phyloP scores from a whole-genome alignment of 2,797 vertebrate genomes.

The Crocidura indochinensis region DNA sequence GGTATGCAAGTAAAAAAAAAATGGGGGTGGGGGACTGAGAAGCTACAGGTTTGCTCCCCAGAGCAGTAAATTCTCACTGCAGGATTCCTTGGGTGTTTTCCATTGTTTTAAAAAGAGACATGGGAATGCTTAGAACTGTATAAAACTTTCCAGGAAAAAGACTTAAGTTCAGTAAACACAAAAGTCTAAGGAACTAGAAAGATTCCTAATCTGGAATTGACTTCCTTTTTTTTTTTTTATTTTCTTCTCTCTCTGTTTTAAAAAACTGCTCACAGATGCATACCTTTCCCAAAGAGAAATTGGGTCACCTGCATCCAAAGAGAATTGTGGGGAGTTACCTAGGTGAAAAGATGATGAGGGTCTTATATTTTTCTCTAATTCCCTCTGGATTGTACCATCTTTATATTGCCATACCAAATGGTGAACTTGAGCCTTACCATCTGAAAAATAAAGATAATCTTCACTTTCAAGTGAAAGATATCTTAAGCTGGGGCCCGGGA shows the following conservation, averaged over 20 bases:
- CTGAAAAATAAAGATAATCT: background rate
- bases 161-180: slow-evolving; percentile 6
- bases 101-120: background rate
- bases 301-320: background rate
- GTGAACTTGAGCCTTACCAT: background rate
- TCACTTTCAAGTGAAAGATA: background rate
- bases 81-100: background rate
- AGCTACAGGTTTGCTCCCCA: background rate
- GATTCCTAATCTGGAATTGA: background rate
- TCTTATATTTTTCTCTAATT: background rate
- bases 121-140: background rate
- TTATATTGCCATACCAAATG: background rate
- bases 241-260: background rate
- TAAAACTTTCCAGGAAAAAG: background rate
- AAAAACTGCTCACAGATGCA: background rate
- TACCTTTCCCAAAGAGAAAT: slow-evolving; percentile 28
- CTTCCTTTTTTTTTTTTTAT: background rate
- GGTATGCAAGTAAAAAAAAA: background rate
- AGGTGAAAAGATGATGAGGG: background rate
- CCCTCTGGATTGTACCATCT: background rate
- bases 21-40: background rate
- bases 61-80: background rate
- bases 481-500: no score
- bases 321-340: background rate
- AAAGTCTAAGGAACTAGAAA: background rate